Base-by-base conservation (phyloP, 2,888 invertebrate species). In the Plagodis pulveraria region DNA sequence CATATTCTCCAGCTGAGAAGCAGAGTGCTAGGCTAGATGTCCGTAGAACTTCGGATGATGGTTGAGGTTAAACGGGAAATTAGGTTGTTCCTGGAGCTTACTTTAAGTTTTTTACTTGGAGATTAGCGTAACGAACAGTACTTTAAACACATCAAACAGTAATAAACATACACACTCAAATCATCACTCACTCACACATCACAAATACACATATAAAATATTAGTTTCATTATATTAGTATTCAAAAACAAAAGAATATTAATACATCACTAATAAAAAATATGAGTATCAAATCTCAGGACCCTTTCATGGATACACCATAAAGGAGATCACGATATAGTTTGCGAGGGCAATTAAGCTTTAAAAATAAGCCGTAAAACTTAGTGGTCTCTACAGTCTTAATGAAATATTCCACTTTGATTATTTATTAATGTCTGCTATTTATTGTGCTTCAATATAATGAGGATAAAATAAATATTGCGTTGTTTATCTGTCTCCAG, bases 341-440 rank as follows among this genome's bases (percentile, higher is more conserved):
- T 89, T 91, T 87, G 88, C 90, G 78, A 89, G 82, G 79, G 83
- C 86, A 86, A 91, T 91, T 90, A 91, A 86, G 89, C 83, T 85
- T 86, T 91, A 87, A 59, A 60, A 45, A 91, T 86, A 42, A 42
- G 89, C 83, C 84, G 87, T 91, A 87, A 91, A 91, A 86, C 81
- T 87, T 83, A 86, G 84, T 83, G 82, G 82, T 78, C 81, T 81
- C 80, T 75, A 78, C 84, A 81, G 83, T 84, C 83, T 83, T 84
- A 87, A 90, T 89, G 85, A 88, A 89, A 89, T 89, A 87, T 88
- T 84, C 83, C 80, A 80, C 80, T 82, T 79, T 81, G 80, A 83
- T 87, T 84, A 86, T 85, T 84, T 84, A 86, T 87, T 86, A 86
- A 86, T 84, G 83, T 78, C 76, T 76, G 77, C 67, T 78, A 77